phyloP scores from a whole-genome alignment of 2,888 invertebrate species.

The Spatulosminthurus flaviceps region DNA sequence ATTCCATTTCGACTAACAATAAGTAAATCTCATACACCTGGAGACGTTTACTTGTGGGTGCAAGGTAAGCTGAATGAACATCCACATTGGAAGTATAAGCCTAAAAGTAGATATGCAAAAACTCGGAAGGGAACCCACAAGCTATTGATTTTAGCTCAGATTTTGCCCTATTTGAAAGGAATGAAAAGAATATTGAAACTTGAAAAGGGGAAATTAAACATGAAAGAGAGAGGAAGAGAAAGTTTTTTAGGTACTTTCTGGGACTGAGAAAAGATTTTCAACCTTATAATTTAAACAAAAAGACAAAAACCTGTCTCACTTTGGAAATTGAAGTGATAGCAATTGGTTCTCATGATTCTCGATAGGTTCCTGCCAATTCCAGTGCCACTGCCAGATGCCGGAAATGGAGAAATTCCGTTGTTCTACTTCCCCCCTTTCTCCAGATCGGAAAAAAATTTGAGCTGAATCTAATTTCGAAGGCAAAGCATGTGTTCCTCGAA shows the following conservation, averaged over 20 bases:
- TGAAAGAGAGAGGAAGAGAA: too few relatives aligned
- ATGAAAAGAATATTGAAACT: background rate
- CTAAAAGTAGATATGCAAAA: too few relatives aligned
- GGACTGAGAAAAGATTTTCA: too few relatives aligned
- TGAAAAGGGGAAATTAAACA: constrained; percentile 5
- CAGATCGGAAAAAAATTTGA: background rate
- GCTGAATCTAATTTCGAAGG: background rate
- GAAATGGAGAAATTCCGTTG: constrained; percentile 18
- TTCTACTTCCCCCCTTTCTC: background rate
- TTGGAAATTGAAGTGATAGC: constrained; percentile 11
- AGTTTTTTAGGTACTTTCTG: too few relatives aligned
- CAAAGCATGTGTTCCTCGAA: background rate
- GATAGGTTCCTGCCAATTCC: constrained; percentile 29
- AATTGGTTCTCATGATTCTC: background rate
- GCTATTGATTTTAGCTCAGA: background rate
- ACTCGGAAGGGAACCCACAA: background rate
- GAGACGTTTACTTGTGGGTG: too few relatives aligned
- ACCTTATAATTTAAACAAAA: background rate
- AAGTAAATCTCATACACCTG: too few relatives aligned
- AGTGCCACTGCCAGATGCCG: constrained; percentile 37
- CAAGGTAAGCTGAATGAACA: too few relatives aligned
- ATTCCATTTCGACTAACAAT: too few relatives aligned
- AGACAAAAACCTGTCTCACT: background rate
- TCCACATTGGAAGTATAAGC: too few relatives aligned
- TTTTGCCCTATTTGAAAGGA: background rate